These are phyloP conservation scores for Anguilla rostrata DNA, from an alignment of 2,113 vertebrate genomes.

Conservation along the genomic window DNA sequence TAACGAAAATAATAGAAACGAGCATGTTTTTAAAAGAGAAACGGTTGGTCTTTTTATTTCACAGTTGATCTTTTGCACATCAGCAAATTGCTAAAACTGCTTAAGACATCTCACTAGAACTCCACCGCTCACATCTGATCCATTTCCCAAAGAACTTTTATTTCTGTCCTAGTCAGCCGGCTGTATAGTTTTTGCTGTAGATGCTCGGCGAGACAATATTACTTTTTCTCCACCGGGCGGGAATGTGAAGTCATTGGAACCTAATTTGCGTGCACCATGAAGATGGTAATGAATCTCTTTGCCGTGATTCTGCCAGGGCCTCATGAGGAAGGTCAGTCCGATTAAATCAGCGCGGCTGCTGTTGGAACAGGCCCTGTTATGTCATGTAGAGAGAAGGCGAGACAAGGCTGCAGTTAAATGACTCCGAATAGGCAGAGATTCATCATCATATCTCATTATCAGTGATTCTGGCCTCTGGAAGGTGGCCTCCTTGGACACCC, in stretches of 20 bases:
- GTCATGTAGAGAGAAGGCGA: slow-evolving; percentile 46
- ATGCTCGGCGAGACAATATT: slow-evolving; percentile 55
- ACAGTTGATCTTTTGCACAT: neutral
- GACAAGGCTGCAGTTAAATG: slow-evolving; percentile 38
- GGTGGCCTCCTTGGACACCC: slow-evolving; percentile 32
- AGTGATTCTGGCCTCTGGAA: neutral
- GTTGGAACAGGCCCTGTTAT: slow-evolving; percentile 38
- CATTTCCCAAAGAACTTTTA: neutral
- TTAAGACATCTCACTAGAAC: neutral
- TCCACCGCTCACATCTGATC: neutral
- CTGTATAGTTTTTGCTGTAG: slow-evolving; percentile 39
- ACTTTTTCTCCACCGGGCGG: slow-evolving; percentile 46
- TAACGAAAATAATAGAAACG: neutral
- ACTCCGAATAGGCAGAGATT: slow-evolving; percentile 52
- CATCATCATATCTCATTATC: slow-evolving; percentile 45
- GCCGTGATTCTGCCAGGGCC: slow-evolving; percentile 54
- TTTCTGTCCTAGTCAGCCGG: slow-evolving; percentile 32
- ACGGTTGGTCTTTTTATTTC: neutral
- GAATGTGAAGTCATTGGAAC: slow-evolving; percentile 63
- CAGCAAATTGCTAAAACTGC: neutral
- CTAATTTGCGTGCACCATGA: slow-evolving; percentile 58
- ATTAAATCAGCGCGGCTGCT: slow-evolving; percentile 37
- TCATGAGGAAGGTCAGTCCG: slow-evolving; percentile 35
- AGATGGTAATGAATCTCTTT: slow-evolving; percentile 54
- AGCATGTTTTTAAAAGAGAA: neutral